Percentiles rank a stretch among this genome's conserved stretches.
Evolutionary conservation across 2,113 vertebrate genomes (phyloP).

Genomic region (Tenrec ecaudatus): DNA sequence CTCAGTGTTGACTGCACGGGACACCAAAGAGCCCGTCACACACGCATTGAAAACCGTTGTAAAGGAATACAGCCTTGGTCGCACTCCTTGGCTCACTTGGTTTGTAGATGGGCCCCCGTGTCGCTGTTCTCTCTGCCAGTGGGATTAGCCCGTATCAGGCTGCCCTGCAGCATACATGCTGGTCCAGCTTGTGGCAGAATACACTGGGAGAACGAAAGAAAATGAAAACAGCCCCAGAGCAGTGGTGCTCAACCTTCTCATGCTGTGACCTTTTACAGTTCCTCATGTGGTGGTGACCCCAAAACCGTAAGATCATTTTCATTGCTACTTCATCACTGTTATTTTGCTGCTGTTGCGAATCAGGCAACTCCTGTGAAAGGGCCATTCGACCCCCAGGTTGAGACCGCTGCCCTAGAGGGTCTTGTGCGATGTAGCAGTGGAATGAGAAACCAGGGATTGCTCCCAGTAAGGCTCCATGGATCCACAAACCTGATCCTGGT

Average conservation of each 20-base stretch:
- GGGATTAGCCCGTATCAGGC: neutral
- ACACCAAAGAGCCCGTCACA: neutral
- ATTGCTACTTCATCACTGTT: too few species aligned
- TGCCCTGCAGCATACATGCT: neutral
- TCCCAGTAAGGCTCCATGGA: neutral
- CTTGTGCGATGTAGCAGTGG: neutral
- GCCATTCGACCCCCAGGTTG: too few species aligned
- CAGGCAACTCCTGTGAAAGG: too few species aligned
- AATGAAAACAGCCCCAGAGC: too few species aligned
- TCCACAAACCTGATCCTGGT: neutral
- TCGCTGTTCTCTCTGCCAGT: neutral
- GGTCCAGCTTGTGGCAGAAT: neutral
- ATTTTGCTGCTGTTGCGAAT: too few species aligned
- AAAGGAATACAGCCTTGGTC: neutral
- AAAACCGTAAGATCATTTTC: too few species aligned
- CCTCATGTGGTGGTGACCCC: too few species aligned
- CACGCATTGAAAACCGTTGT: neutral
- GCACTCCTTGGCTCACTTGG: neutral
- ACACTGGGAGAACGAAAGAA: constrained; percentile 29
- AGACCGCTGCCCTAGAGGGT: neutral
- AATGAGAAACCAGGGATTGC: neutral
- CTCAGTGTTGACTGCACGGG: neutral
- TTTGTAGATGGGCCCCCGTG: neutral
- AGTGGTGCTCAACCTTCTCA: too few species aligned
- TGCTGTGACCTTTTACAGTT: too few species aligned